Evolutionary conservation across 2,888 invertebrate species (phyloP), one percentile per base, ranked within the genome.

Genomic region (Celastrina argiolus): DNA sequence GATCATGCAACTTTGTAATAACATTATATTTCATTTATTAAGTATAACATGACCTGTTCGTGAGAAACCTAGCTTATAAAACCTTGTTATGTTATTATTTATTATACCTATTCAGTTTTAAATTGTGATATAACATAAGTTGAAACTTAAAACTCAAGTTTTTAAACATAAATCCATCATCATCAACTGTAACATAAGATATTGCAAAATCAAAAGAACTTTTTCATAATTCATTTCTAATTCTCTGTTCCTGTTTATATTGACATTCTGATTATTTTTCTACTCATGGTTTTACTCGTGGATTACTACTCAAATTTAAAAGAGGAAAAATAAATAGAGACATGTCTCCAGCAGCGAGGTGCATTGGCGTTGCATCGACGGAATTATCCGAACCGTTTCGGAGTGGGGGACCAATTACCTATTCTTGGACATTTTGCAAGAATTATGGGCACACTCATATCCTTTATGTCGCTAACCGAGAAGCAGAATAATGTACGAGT

Each of bases 391-490:
- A 74, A 75, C 75, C 75, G 75, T 75, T 77, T 76, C 78, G 72
- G 78, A 73, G 84, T 77, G 84, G 85, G 85, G 79, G 78, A 72
- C 71, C n/a, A n/a, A n/a, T n/a, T n/a, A 81, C 83, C 78, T 90
- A 91, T 91, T 89, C 85, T 81, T 82, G 88, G 80, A 80, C 78
- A 76, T 84, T 90, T 89, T 76, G 88, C 88, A 82, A 83, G 85
- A 87, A 85, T 72, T 76, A 78, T 82, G 82, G 80, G 84, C 82
- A 78, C 78, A 56, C 56, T 56, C 39, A 56, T 39, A 65, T 61
- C 61, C 39, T 61, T 61, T 6, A 36, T 22, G 58, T 56, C 14
- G 56, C 58, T 31, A 58, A 31, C 31, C n/a, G 58, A 16, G 31
- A 16, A 28, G 4, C 16, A 7, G 58, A 58, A 31, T 51, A 4